Base-by-base conservation (phyloP, 2,888 invertebrate genomes). In the Poecilus cupreus region DNA sequence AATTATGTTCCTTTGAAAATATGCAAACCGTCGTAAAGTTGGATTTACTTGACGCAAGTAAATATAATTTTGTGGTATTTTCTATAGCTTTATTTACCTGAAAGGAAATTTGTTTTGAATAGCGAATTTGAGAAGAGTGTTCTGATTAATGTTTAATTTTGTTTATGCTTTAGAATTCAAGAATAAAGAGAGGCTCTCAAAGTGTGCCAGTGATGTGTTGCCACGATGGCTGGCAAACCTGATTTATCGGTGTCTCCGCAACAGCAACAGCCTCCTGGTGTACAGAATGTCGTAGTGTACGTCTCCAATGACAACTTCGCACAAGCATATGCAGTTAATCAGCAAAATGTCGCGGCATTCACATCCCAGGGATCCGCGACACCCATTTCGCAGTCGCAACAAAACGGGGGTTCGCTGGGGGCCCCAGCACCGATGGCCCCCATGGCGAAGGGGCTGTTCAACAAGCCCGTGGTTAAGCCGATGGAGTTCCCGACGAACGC, bases 181-280 rank as follows among this genome's bases (percentile, higher is more conserved):
- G 87, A 86, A 85, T 89, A 86, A 87, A 86, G 86, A 85, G 85
- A 86, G 88, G 88, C 88, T 89, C 90, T 90, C 88, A 87, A 88
- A 88, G 89, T 89, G 90, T 89, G 90, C 91, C 92, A 92, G 93
- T 94, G 93, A 93, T 94, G 94, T 93, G 92, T 91, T 92, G 91
- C 91, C 91, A 93, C 92, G 91, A 94, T 94, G 93, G 93, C 94
- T 91, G 93, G 93, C 92, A 94, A 94, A 93, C 93, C 94, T 93
- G 94, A 94, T 91, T 92, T 93, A 90, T 91, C 92, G 90, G 91
- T 81, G 74, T 57, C 81, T 26, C 75, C 74, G 43, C 78, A 79
- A 68, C 80, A 79, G 86, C 87, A 87, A 86, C 87, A 87, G 87
- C 86, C 88, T 87, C 89, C 89, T 87, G 89, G 90, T 88, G 90